Evolutionary conservation across 1,140 invertebrate species (phyloP).

Genomic region (Orchesella cincta): DNA sequence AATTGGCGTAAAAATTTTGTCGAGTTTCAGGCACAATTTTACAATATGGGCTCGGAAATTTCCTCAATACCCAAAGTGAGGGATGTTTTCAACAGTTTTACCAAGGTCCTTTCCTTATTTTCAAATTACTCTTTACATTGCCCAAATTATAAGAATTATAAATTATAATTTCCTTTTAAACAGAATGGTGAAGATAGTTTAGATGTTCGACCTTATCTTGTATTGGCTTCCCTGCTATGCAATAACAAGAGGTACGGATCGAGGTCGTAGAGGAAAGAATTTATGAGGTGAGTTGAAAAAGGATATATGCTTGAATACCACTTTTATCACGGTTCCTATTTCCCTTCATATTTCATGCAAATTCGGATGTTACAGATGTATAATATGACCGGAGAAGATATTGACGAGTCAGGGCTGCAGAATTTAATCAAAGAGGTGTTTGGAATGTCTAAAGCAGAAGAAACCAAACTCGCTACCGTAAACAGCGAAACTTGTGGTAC

Average conservation of each 20-base stretch:
- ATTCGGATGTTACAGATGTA: too few relatives aligned
- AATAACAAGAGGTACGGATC: neutral
- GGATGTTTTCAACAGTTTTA: neutral
- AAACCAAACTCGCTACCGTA: too few relatives aligned
- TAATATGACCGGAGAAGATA: too few relatives aligned
- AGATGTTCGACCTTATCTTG: neutral
- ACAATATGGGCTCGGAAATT: neutral
- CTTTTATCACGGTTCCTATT: too few relatives aligned
- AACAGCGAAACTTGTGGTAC: too few relatives aligned
- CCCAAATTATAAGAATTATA: neutral
- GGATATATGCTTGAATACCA: too few relatives aligned
- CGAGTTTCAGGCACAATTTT: neutral
- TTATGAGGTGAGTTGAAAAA: too few relatives aligned
- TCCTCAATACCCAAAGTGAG: neutral
- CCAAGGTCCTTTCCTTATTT: neutral
- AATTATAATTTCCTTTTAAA: neutral
- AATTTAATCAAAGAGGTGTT: too few relatives aligned
- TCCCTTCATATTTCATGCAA: too few relatives aligned
- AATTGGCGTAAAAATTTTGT: too few relatives aligned
- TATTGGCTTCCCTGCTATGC: constrained; percentile 27
- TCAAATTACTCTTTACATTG: neutral
- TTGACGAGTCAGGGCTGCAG: too few relatives aligned
- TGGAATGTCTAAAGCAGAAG: too few relatives aligned
- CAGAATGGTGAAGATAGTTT: neutral
- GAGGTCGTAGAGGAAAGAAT: neutral